These are phyloP conservation scores for Cyclophora punctaria DNA, from an alignment of 2,888 invertebrate genomes.

Conservation along the genomic window DNA sequence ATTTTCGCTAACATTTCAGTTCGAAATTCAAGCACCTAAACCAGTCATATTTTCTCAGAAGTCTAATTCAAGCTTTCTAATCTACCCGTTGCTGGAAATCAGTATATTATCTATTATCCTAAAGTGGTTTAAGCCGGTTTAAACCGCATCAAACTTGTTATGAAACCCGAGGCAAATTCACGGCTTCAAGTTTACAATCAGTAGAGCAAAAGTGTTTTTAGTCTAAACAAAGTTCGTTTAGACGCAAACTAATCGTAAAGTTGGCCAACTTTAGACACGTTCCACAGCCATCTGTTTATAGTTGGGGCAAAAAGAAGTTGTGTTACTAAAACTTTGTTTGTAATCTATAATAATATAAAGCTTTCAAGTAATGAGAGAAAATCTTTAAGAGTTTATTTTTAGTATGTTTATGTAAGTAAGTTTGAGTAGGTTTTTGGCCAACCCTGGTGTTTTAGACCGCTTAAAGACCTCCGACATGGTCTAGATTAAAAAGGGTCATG, in stretches of 20 bases:
- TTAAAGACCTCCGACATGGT: not conserved
- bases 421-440: too few species aligned
- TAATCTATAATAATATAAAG: too few species aligned
- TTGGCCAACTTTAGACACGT: slow-evolving; percentile 25
- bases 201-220: slow-evolving; percentile 28
- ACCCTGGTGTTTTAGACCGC: too few species aligned
- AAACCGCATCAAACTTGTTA: slow-evolving; percentile 12
- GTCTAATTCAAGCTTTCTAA: too few species aligned
- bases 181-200: slow-evolving; percentile 17
- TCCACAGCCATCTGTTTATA: slow-evolving; percentile 17
- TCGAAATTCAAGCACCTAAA: too few species aligned
- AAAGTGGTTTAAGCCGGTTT: slow-evolving; percentile 5
- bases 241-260: slow-evolving; percentile 33
- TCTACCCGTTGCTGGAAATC: not conserved
- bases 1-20: too few species aligned
- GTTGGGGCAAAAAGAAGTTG: slow-evolving; percentile 4
- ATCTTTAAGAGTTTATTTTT: not conserved
- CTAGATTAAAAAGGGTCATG: not conserved
- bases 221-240: slow-evolving; percentile 24
- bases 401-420: not conserved
- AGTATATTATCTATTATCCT: slow-evolving; percentile 4
- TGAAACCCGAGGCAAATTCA: slow-evolving; percentile 8
- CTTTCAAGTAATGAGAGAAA: too few species aligned
- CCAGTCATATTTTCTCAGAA: too few species aligned
- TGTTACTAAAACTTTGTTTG: not conserved